Conservation (phyloP, 1,140 invertebrate species). For the Drosophila triauraria region DNA sequence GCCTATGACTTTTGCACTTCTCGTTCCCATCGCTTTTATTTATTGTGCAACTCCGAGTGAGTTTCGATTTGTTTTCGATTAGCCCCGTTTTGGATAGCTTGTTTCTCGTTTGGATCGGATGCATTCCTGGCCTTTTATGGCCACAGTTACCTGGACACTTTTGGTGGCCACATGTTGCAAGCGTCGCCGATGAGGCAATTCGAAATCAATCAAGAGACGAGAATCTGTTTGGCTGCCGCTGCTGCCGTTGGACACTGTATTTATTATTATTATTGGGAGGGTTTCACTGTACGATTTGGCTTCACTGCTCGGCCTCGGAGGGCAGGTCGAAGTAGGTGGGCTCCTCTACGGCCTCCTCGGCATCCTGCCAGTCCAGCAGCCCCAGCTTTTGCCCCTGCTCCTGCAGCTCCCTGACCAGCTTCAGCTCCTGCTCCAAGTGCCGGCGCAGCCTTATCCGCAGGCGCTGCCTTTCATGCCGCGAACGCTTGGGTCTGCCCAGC, state of each 20-base stretch:
- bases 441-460: conserved; percentile 5
- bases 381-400: background rate
- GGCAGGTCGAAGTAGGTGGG: conserved; percentile 20
- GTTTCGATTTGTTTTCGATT: conserved; percentile 13
- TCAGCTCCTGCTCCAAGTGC: conserved; percentile 1
- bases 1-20: too few species aligned
- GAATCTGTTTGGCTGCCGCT: background rate
- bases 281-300: conserved; percentile 2
- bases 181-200: background rate
- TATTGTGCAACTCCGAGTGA: conserved; percentile 12
- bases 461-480: background rate
- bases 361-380: background rate
- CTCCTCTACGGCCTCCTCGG: background rate
- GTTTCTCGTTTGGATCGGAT: conserved; percentile 26
- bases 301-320: conserved; percentile 9
- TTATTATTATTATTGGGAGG: background rate
- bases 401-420: background rate
- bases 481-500: background rate
- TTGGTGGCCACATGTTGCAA: conserved; percentile 9
- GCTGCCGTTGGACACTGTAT: background rate
- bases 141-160: conserved; percentile 10
- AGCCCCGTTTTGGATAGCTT: conserved; percentile 21
- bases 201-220: conserved; percentile 9
- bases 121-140: conserved; percentile 44
- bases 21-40: too few species aligned